Evolutionary conservation across 2,113 vertebrate species (phyloP).

Genomic region (Agelaius phoeniceus): DNA sequence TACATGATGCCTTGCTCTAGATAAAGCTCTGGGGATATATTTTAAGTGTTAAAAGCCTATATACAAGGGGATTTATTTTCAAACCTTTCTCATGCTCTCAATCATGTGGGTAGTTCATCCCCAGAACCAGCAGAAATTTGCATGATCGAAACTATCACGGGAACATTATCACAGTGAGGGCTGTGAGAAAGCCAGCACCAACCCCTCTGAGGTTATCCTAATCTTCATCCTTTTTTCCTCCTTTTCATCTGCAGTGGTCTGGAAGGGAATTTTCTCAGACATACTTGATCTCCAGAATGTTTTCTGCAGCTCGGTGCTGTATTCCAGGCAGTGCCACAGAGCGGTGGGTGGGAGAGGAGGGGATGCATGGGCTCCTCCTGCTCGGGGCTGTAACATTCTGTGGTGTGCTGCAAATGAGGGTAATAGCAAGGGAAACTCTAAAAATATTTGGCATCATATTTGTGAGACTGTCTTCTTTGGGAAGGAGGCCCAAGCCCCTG

Average conservation of each 20-base stretch:
- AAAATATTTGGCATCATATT: neutral
- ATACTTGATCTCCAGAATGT: neutral
- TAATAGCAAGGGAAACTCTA: neutral
- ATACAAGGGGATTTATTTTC: neutral
- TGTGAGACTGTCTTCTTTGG: neutral
- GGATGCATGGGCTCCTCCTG: neutral
- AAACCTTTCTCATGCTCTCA: neutral
- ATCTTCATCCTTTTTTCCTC: neutral
- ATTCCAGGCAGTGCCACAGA: neutral
- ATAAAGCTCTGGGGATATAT: neutral
- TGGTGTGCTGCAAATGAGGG: no score
- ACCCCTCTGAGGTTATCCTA: neutral
- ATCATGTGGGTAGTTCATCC: neutral
- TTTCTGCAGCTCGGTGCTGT: neutral
- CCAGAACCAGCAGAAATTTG: neutral
- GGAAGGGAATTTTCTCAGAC: neutral
- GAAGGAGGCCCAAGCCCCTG: neutral
- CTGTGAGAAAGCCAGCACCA: neutral
- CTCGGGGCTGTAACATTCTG: rapidly evolving
- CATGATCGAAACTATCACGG: neutral
- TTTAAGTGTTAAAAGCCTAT: neutral
- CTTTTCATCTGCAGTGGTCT: neutral
- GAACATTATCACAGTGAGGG: rapidly evolving
- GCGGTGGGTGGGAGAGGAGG: neutral
- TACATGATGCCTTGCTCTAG: neutral